Evolutionary conservation across 1,140 invertebrate genomes (phyloP).

Genomic region (Lethocerus indicus): DNA sequence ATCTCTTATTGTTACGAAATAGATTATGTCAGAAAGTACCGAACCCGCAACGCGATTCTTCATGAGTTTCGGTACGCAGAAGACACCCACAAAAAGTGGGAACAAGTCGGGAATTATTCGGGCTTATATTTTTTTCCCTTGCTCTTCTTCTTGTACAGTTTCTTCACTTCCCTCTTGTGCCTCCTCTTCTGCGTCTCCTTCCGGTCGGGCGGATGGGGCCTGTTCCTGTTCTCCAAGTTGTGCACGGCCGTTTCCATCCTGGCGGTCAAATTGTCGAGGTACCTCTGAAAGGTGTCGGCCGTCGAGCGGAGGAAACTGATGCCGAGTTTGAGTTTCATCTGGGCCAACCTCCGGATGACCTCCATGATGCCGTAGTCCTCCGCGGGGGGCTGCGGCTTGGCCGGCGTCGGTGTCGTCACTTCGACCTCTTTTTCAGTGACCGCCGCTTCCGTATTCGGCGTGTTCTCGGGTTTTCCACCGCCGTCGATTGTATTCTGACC

Average conservation of each 20-base stretch:
- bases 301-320: conserved; percentile 30
- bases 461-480: conserved; percentile 13
- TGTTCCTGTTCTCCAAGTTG: conserved; percentile 14
- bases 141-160: not conserved
- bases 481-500: too few species aligned
- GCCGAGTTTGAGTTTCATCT: conserved; percentile 31
- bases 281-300: conserved; percentile 30
- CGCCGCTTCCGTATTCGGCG: too few species aligned
- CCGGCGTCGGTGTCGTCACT: conserved; percentile 2
- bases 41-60: not conserved
- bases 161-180: not conserved
- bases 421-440: not conserved
- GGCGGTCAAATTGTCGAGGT: conserved; percentile 30
- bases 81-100: not conserved
- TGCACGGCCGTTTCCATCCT: conserved; percentile 24
- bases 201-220: not conserved
- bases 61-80: not conserved
- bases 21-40: not conserved
- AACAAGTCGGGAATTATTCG: not conserved
- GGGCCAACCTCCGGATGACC: conserved; percentile 28
- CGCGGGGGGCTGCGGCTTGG: not conserved
- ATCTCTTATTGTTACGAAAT: not conserved
- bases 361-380: conserved; percentile 24
- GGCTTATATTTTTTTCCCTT: not conserved
- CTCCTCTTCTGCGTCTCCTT: conserved; percentile 1